phyloP scores from a whole-genome alignment of 2,797 vertebrate genomes.

The Sebastes paucispinis region DNA sequence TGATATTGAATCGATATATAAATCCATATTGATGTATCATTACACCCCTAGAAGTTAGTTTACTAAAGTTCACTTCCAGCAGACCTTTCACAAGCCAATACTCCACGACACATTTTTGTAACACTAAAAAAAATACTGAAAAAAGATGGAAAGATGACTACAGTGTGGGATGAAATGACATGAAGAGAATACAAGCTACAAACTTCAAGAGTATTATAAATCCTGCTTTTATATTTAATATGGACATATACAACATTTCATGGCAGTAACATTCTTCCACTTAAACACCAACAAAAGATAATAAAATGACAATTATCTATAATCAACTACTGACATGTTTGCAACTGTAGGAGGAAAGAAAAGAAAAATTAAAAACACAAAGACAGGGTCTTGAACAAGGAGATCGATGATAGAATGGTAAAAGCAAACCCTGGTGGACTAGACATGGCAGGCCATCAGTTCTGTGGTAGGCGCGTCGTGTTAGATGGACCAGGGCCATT shows the following conservation, averaged over 20 bases:
- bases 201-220: not conserved
- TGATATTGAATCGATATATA: too few relatives aligned
- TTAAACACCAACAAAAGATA: not conserved
- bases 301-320: not conserved
- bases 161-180: not conserved
- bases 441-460: slow-evolving; percentile 25
- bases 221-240: slow-evolving; percentile 1
- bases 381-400: not conserved
- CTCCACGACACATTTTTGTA: not conserved
- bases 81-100: not conserved
- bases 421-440: not conserved
- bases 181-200: not conserved
- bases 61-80: not conserved
- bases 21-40: too few relatives aligned
- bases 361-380: not conserved
- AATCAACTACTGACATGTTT: not conserved
- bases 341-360: not conserved
- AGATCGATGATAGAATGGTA: not conserved
- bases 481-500: slow-evolving; percentile 67
- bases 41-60: not conserved
- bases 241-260: not conserved
- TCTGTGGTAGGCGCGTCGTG: slow-evolving; percentile 55
- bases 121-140: not conserved
- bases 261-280: not conserved
- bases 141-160: not conserved